Percentiles rank a stretch among this genome's conserved stretches.
Evolutionary conservation across 53 echinoderm and acorn worm genomes (phyloP).

Genomic region (Pentamera pediparva): DNA sequence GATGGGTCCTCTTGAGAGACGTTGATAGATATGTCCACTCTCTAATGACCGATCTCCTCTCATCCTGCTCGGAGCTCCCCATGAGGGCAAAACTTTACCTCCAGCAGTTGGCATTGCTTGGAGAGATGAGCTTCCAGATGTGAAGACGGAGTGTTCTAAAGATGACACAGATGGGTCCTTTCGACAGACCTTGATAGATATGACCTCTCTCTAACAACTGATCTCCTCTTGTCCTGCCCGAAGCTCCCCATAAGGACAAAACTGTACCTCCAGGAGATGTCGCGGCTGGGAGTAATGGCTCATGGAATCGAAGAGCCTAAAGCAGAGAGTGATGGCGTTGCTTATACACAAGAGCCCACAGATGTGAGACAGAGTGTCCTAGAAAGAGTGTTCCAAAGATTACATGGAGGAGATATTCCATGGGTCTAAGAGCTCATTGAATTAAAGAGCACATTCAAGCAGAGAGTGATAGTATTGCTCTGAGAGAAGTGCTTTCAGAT

Average conservation of each 20-base stretch:
- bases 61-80: conserved; percentile 35
- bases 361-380: too few relatives aligned
- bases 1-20: neutral
- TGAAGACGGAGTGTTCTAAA: too few relatives aligned
- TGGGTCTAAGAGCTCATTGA: too few relatives aligned
- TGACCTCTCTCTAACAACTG: conserved; percentile 20
- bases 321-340: too few relatives aligned
- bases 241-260: conserved; percentile 39
- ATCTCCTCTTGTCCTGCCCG: conserved; percentile 31
- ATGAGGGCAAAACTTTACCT: conserved; percentile 41
- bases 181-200: neutral
- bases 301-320: too few relatives aligned
- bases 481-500: too few relatives aligned
- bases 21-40: conserved; percentile 22
- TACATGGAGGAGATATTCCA: too few relatives aligned
- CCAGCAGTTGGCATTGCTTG: conserved; percentile 40
- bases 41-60: conserved; percentile 23
- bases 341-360: neutral
- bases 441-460: too few relatives aligned
- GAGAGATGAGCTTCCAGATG: neutral
- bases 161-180: too few relatives aligned
- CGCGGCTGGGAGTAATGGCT: conserved; percentile 23
- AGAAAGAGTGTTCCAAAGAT: too few relatives aligned
- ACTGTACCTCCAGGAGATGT: conserved; percentile 47
- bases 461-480: too few relatives aligned